Evolutionary conservation across 2,113 vertebrate genomes (phyloP).

Genomic region (Noctilio leporinus): DNA sequence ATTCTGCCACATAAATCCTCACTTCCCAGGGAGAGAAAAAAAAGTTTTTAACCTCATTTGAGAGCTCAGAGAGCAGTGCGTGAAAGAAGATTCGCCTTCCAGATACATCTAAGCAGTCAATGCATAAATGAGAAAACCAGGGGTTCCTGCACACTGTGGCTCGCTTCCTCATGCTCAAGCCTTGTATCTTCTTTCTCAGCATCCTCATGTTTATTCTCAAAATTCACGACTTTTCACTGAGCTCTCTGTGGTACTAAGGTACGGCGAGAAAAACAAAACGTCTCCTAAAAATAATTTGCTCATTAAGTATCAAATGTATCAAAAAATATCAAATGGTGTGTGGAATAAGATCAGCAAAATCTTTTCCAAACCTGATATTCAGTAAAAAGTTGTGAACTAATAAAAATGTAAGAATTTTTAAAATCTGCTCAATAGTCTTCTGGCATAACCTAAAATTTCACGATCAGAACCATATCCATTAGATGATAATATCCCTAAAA

Average conservation of each 20-base stretch:
- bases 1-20: conserved; percentile 78
- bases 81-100: conserved; percentile 54
- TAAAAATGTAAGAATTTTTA: neutral
- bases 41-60: conserved; percentile 68
- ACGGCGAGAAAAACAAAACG: neutral
- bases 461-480: neutral
- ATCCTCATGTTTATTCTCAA: neutral
- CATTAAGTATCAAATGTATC: neutral
- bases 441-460: neutral
- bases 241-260: neutral
- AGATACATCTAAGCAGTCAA: conserved; percentile 27
- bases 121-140: neutral
- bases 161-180: neutral
- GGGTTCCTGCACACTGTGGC: neutral
- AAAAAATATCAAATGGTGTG: neutral
- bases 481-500: neutral
- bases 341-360: neutral
- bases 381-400: neutral
- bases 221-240: neutral
- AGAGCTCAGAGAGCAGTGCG: conserved; percentile 38
- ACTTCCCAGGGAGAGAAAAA: conserved; percentile 68
- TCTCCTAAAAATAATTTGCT: neutral
- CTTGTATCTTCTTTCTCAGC: neutral
- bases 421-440: neutral
- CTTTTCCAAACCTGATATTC: neutral